Evolutionary conservation across 1,140 invertebrate genomes (phyloP).

Genomic region (Procambarus virginalis): DNA sequence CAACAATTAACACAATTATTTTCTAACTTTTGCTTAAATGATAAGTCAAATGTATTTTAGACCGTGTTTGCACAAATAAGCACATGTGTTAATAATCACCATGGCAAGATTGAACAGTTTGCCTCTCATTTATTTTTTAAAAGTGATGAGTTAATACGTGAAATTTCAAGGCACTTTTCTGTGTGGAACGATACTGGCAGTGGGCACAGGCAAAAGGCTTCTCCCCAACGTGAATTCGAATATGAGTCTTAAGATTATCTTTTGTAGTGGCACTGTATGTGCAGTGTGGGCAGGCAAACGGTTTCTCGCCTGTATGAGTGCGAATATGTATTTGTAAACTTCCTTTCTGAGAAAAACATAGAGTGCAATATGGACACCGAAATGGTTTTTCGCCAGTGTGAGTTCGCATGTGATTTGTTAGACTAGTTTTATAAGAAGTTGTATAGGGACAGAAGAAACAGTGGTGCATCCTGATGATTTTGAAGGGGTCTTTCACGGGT

Average conservation of each 20-base stretch:
- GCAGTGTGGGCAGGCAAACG: conserved; percentile 12
- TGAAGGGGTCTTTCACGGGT: conserved; percentile 19
- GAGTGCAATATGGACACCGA: conserved; percentile 15
- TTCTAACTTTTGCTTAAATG: no score
- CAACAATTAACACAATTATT: no score
- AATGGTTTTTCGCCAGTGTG: conserved; percentile 18
- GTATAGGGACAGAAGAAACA: conserved; percentile 27
- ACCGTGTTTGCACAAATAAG: no score
- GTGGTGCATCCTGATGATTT: conserved; percentile 34
- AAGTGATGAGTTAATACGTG: conserved; percentile 10
- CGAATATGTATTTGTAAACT: conserved; percentile 27
- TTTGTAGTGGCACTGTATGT: conserved; percentile 19
- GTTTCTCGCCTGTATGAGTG: conserved; percentile 16
- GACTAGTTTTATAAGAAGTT: conserved; percentile 22
- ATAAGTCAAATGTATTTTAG: no score
- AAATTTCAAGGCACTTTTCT: conserved; percentile 28
- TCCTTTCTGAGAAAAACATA: conserved; percentile 25
- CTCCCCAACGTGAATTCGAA: conserved; percentile 13
- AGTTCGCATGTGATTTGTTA: conserved; percentile 16
- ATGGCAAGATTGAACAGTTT: no score
- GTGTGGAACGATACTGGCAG: conserved; percentile 16
- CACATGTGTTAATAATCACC: no score
- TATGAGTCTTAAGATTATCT: conserved; percentile 27
- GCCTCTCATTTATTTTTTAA: not conserved
- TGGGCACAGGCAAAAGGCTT: conserved; percentile 29